phyloP scores from a whole-genome alignment of 1,140 invertebrate genomes.

The Laodelphax striatellus region DNA sequence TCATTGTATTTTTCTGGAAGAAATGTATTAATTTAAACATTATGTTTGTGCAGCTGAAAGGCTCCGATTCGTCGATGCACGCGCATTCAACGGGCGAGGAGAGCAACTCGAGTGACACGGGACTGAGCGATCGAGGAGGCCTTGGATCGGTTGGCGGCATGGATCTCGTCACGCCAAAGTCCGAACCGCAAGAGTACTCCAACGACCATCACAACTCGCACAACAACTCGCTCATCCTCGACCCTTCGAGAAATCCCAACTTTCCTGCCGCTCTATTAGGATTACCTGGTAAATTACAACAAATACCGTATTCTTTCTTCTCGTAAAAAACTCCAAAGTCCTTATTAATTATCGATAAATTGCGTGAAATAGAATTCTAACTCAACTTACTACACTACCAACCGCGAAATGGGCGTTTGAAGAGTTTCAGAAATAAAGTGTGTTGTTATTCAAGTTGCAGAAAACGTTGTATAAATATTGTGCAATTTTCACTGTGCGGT shows the following conservation, averaged over 20 bases:
- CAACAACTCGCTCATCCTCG: conserved; percentile 49
- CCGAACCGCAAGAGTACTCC: conserved; percentile 47
- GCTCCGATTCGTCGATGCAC: conserved; percentile 39
- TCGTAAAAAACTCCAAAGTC: no score
- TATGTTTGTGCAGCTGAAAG: conserved; percentile 26
- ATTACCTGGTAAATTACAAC: conserved; percentile 45
- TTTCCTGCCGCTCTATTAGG: conserved; percentile 59
- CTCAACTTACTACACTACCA: no score
- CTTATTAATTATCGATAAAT: no score
- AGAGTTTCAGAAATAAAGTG: no score
- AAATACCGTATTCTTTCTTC: neutral
- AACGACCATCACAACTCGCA: conserved; percentile 48
- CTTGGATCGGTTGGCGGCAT: conserved; percentile 3
- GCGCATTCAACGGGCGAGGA: conserved; percentile 68
- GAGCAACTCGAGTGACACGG: conserved; percentile 46
- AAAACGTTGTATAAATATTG: no score
- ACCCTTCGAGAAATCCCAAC: conserved; percentile 48
- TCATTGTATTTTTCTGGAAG: neutral
- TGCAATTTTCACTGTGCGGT: no score
- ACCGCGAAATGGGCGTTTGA: no score
- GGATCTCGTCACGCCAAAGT: conserved; percentile 36
- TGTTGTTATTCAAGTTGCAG: no score
- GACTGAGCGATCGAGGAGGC: conserved; percentile 47
- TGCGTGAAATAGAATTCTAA: no score
- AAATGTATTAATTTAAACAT: no score